Conservation (phyloP, 2,113 vertebrate genomes). For the Callopanchax toddi region DNA sequence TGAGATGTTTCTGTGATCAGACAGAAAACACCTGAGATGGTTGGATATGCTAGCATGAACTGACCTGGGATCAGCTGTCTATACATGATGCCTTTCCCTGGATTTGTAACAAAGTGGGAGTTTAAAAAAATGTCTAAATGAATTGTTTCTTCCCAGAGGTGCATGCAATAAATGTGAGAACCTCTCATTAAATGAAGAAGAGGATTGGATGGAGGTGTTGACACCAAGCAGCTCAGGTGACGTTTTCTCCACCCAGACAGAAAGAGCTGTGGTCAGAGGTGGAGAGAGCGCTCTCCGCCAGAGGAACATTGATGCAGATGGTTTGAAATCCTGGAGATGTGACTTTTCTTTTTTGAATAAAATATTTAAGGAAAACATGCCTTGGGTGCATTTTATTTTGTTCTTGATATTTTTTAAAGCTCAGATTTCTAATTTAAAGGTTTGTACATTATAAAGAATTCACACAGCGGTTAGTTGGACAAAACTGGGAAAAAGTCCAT, state of each 20-base stretch:
- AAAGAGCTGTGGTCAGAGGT: too few relatives aligned
- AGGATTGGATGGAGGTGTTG: not conserved
- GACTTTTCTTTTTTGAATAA: slow-evolving; percentile 70
- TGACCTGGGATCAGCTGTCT: not conserved
- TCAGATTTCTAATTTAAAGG: too few relatives aligned
- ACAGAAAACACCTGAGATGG: too few relatives aligned
- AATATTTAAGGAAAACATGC: slow-evolving; percentile 67
- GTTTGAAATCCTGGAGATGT: slow-evolving; percentile 70
- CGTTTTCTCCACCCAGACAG: too few relatives aligned
- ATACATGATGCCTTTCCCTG: not conserved
- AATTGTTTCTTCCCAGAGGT: not conserved
- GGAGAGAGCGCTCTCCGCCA: too few relatives aligned
- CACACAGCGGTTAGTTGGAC: too few relatives aligned
- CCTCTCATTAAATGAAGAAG: not conserved
- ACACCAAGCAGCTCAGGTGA: too few relatives aligned
- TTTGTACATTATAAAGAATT: too few relatives aligned
- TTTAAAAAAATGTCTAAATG: not conserved
- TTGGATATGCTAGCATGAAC: not conserved
- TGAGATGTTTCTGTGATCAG: too few relatives aligned
- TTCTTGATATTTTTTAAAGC: too few relatives aligned
- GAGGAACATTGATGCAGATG: slow-evolving; percentile 71
- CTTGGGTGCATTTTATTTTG: not conserved
- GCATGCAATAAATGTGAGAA: not conserved
- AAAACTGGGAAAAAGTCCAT: too few relatives aligned
- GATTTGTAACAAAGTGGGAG: not conserved